Evolutionary conservation across 2,797 vertebrate species (phyloP), one percentile per base, ranked within the genome.

Genomic region (Sylvia borin): DNA sequence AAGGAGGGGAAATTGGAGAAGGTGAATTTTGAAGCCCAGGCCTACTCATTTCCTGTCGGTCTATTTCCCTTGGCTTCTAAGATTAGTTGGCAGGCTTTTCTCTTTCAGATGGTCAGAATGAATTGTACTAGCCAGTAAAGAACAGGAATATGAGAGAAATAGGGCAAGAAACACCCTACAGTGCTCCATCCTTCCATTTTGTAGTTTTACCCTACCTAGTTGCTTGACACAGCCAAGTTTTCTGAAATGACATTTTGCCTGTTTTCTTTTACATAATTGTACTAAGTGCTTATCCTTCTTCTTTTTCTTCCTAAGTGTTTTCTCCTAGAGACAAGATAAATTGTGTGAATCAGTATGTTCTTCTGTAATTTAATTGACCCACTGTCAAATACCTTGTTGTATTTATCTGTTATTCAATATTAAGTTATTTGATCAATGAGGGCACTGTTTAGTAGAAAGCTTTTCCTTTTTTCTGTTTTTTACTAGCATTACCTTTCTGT

Each of bases 1-100:
- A 90, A 94, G 68, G 54, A 68, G 24, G 47, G 57, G 94, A 90
- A 93, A 92, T 66, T 42, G 72, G 77, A 93, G 85, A 95, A 88
- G 40, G 77, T 89, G 75, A 57, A 47, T 95, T 91, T 94, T 83
- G 74, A 93, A 90, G 81, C 26, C 50, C 51, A 57, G 66, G n/a
- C 43, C 62, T 58, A 68, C 51, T 90, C n/a, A 87, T 94, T 92
- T 93, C 87, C 77, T 92, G 60, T 82, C 93, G 80, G 88, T 94
- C 75, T 83, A 50, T 73, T 75, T 88, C 22, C 68, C 34, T 92
- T 92, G 67, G 48, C 84, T 82, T 87, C 50, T 50, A 60, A 83
- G 81, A 61, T 88, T 71, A 85, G 25, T 85, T 94, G 90, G 74
- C 88, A 86, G 50, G 27, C 34, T 89, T 72, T 91, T 92, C 36